Evolutionary conservation across 64 coral and sea anemone species (phyloP).

Genomic region (Montipora capricornis): DNA sequence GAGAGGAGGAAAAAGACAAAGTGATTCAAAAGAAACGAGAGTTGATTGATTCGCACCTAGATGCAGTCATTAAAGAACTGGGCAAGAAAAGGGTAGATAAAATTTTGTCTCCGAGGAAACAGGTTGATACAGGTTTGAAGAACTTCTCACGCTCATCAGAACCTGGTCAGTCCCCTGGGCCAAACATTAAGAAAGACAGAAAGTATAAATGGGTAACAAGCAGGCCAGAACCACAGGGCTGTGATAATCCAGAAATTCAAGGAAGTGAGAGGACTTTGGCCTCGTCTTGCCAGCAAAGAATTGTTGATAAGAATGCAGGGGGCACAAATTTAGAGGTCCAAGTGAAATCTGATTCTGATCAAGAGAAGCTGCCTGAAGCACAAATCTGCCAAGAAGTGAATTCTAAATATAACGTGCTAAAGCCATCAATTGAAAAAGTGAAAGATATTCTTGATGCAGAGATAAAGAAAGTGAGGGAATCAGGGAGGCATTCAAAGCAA

Average conservation of each 20-base stretch:
- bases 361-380: neutral
- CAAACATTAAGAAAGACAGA: slow-evolving; percentile 27
- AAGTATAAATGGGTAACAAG: slow-evolving; percentile 27
- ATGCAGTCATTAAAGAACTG: slow-evolving; percentile 79
- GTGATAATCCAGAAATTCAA: slow-evolving; percentile 57
- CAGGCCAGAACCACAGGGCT: slow-evolving; percentile 83
- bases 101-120: slow-evolving; percentile 75
- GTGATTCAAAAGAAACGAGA: slow-evolving; percentile 69
- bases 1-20: slow-evolving; percentile 68
- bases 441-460: slow-evolving; percentile 74
- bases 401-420: slow-evolving; percentile 47
- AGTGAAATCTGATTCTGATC: neutral
- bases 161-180: neutral
- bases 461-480: slow-evolving; percentile 58
- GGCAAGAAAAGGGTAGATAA: slow-evolving; percentile 88
- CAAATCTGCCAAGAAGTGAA: slow-evolving; percentile 37
- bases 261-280: neutral
- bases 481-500: neutral
- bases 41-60: slow-evolving; percentile 79
- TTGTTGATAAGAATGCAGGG: neutral
- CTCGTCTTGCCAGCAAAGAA: neutral
- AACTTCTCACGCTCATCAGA: slow-evolving; percentile 16
- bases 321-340: neutral
- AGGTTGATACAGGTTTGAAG: slow-evolving; percentile 83
- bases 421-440: slow-evolving; percentile 86